Evolutionary conservation across 1,140 invertebrate genomes (phyloP).

Genomic region (Drosophila chauvacae): DNA sequence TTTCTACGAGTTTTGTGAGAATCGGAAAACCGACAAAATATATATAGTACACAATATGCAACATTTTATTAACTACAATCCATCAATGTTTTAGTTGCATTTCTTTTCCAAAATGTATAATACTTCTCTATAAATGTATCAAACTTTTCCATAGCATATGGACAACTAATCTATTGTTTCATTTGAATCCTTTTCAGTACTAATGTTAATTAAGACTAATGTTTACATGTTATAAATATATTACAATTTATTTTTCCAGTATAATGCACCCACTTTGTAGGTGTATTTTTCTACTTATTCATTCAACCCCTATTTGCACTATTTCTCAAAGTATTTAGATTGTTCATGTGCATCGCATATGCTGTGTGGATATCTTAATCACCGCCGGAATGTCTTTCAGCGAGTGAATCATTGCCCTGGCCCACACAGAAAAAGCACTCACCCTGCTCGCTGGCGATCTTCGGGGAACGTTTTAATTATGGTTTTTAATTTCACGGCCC

Average conservation of each 20-base stretch:
- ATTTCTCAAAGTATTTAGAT: background rate
- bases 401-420: constrained; percentile 29
- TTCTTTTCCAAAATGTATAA: too few species aligned
- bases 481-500: constrained; percentile 74
- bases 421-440: constrained; percentile 15
- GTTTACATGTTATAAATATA: background rate
- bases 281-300: background rate
- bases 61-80: too few species aligned
- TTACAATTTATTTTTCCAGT: background rate
- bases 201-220: too few species aligned
- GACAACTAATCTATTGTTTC: too few species aligned
- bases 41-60: too few species aligned
- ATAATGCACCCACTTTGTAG: background rate
- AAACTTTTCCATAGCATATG: too few species aligned
- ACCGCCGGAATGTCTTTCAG: constrained; percentile 31
- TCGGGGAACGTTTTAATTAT: constrained; percentile 62
- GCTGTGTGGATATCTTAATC: constrained; percentile 25
- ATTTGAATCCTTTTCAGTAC: too few species aligned
- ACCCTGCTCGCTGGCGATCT: constrained; percentile 9
- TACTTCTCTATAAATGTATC: too few species aligned
- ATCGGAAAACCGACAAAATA: too few species aligned
- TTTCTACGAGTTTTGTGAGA: too few species aligned
- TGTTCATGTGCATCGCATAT: constrained; percentile 12
- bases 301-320: background rate
- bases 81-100: too few species aligned